Conservation (phyloP, 2,797 vertebrate genomes). For the Sebastes paucispinis region DNA sequence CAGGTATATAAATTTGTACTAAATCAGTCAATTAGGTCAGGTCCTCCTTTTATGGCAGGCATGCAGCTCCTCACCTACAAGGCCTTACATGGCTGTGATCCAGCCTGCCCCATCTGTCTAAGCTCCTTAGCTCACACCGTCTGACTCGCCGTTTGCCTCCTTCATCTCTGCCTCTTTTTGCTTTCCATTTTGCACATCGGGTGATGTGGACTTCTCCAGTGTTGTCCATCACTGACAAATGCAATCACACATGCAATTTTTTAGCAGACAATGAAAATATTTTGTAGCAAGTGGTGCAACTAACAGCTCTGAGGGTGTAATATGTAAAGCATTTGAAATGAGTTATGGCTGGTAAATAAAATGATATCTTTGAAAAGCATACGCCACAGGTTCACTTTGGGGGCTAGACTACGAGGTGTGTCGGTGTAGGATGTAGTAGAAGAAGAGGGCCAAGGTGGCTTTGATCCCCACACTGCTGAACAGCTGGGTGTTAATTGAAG, state of each 20-base stretch:
- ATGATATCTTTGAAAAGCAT: not conserved
- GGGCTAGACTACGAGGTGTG: not conserved
- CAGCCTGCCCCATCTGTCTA: conserved; percentile 57
- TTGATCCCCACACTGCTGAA: conserved; percentile 57
- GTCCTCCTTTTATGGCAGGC: conserved; percentile 38
- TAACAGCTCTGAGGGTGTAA: not conserved
- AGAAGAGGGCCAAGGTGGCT: conserved; percentile 35
- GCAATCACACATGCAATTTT: not conserved
- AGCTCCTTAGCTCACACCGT: conserved; percentile 36
- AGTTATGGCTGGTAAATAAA: not conserved
- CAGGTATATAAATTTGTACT: conserved; percentile 44
- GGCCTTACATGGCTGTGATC: conserved; percentile 49
- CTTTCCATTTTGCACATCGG: not conserved
- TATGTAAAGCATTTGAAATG: not conserved
- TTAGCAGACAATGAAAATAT: not conserved
- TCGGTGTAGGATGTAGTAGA: not conserved
- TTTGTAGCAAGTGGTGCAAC: not conserved
- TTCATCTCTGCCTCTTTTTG: not conserved
- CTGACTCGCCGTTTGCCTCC: conserved; percentile 6
- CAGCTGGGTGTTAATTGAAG: conserved; percentile 78
- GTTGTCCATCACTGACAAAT: not conserved
- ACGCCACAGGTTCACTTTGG: not conserved
- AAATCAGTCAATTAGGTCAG: conserved; percentile 58
- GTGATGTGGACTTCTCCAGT: not conserved
- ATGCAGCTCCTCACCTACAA: conserved; percentile 45